These are phyloP conservation scores for Setophaga kirtlandii DNA, from an alignment of 2,113 vertebrate genomes.

Conservation along the genomic window DNA sequence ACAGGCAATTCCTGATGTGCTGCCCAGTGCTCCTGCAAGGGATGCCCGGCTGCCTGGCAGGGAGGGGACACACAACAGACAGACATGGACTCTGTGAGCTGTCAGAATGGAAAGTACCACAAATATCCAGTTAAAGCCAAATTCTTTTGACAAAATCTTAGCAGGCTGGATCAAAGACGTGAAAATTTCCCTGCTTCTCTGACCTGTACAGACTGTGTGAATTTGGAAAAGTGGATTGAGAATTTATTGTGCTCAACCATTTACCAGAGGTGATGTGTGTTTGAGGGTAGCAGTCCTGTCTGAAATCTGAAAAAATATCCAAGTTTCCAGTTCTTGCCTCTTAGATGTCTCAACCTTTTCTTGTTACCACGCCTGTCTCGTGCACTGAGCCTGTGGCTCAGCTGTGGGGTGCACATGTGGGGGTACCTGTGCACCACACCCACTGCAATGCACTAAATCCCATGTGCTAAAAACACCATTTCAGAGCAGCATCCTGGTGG, in stretches of 20 bases:
- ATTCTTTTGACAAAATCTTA: not conserved
- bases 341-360: not conserved
- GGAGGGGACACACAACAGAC: not conserved
- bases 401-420: not conserved
- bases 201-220: not conserved
- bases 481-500: not conserved
- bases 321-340: not conserved
- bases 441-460: not conserved
- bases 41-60: no score
- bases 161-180: not conserved
- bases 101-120: not conserved
- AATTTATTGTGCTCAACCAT: not conserved
- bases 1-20: not conserved
- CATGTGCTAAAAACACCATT: not conserved
- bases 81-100: not conserved
- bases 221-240: not conserved
- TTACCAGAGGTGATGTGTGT: not conserved
- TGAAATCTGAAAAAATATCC: not conserved
- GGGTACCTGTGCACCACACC: accelerated
- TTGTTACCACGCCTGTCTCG: not conserved
- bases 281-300: not conserved
- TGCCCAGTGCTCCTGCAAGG: not conserved
- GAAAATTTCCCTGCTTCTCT: not conserved
- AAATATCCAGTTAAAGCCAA: not conserved
- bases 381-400: not conserved